Evolutionary conservation across 2,113 vertebrate genomes (phyloP).

Genomic region (Herpailurus yagouaroundi): DNA sequence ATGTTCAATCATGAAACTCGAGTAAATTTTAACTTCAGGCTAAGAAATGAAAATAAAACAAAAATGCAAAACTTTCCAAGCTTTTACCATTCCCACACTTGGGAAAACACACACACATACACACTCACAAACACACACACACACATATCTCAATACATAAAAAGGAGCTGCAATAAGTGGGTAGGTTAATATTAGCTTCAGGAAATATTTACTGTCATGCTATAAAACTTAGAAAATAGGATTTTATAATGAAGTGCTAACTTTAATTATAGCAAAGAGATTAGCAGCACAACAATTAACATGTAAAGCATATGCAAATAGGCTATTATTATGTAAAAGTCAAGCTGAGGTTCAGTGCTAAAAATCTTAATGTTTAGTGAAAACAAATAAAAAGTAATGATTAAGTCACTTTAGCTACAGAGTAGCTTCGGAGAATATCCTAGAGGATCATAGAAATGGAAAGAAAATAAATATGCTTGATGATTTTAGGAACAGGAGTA

Average conservation of each 20-base stretch:
- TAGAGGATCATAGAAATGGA: background rate
- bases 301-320: conserved; percentile 54
- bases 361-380: conserved; percentile 15
- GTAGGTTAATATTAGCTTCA: conserved; percentile 20
- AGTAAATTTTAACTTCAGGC: background rate
- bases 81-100: background rate
- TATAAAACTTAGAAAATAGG: conserved; percentile 48
- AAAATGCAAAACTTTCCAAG: background rate
- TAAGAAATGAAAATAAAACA: background rate
- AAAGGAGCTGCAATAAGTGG: conserved; percentile 27
- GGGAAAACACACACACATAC: background rate
- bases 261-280: conserved; percentile 62
- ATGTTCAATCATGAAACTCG: background rate
- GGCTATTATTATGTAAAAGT: conserved; percentile 49
- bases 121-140: background rate
- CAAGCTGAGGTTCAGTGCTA: background rate
- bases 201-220: conserved; percentile 26
- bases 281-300: conserved; percentile 42
- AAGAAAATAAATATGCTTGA: background rate
- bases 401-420: conserved; percentile 13
- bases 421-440: background rate
- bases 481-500: background rate
- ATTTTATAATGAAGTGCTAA: conserved; percentile 39
- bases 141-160: background rate
- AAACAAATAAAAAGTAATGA: conserved; percentile 57